Conservation (phyloP, 1,140 invertebrate species). For the Steinernema feltiae region DNA sequence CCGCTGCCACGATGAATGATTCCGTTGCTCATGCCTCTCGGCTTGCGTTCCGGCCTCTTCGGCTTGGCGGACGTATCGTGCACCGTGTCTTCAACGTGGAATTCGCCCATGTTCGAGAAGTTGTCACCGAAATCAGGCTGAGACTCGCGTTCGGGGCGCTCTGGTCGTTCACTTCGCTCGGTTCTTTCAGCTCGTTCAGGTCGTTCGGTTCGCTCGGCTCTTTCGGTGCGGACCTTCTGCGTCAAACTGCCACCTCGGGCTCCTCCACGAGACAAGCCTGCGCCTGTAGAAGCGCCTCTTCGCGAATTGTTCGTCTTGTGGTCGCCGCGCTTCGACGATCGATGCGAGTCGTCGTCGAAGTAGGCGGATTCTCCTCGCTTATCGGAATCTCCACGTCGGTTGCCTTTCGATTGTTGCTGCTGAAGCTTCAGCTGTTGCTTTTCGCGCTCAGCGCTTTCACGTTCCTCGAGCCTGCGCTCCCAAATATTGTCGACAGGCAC, state of each 20-base stretch:
- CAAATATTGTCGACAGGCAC: slow-evolving; percentile 47
- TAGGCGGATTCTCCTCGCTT: slow-evolving; percentile 23
- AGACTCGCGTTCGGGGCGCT: neutral
- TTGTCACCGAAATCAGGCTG: slow-evolving; percentile 33
- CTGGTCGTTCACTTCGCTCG: neutral
- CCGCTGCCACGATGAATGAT: slow-evolving; percentile 9
- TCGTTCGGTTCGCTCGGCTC: neutral
- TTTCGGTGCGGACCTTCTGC: neutral
- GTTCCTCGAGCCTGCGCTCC: slow-evolving; percentile 53
- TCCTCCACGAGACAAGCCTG: neutral
- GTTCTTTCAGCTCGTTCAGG: neutral
- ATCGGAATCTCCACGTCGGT: slow-evolving; percentile 21
- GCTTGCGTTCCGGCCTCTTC: neutral
- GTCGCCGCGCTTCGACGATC: slow-evolving; percentile 8
- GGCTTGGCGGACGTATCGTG: slow-evolving; percentile 24
- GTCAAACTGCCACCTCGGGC: neutral
- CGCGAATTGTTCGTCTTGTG: too few relatives aligned
- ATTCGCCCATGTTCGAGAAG: slow-evolving; percentile 51
- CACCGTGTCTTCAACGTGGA: slow-evolving; percentile 44
- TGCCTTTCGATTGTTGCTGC: slow-evolving; percentile 22
- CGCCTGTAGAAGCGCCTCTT: too few relatives aligned
- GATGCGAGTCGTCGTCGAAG: slow-evolving; percentile 28
- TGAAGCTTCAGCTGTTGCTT: slow-evolving; percentile 31
- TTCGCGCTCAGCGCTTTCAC: slow-evolving; percentile 33
- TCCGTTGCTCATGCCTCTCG: neutral